Evolutionary conservation across 2,113 vertebrate species (phyloP).

Genomic region (Neofelis nebulosa): DNA sequence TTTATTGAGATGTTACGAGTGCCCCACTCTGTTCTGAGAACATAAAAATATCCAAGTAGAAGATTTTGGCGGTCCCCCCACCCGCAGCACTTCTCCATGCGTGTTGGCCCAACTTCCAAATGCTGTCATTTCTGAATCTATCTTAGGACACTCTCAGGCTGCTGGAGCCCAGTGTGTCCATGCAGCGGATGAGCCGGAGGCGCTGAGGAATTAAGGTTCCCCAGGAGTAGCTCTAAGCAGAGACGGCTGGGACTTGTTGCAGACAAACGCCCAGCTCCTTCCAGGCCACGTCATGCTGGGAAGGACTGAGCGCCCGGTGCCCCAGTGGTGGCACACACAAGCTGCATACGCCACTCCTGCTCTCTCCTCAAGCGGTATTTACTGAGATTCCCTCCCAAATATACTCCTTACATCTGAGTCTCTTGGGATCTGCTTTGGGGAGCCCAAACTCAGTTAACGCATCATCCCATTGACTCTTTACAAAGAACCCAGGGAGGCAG

Average conservation of each 20-base stretch:
- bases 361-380: background rate
- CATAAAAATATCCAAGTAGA: background rate
- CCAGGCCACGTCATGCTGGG: no score
- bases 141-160: background rate
- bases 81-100: fast-evolving
- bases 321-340: background rate
- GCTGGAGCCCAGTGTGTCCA: background rate
- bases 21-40: background rate
- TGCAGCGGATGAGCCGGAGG: background rate
- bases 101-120: background rate
- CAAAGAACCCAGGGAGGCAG: background rate
- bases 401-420: background rate
- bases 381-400: background rate
- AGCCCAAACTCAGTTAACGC: background rate
- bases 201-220: background rate
- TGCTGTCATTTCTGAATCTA: background rate
- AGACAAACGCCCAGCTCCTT: background rate
- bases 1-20: background rate
- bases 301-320: background rate
- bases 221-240: no score
- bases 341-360: background rate
- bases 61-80: background rate
- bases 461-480: background rate
- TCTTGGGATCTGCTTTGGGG: background rate
- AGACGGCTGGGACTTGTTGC: background rate